Evolutionary conservation across 2,888 invertebrate species (phyloP).

Genomic region (Dynastes maya): DNA sequence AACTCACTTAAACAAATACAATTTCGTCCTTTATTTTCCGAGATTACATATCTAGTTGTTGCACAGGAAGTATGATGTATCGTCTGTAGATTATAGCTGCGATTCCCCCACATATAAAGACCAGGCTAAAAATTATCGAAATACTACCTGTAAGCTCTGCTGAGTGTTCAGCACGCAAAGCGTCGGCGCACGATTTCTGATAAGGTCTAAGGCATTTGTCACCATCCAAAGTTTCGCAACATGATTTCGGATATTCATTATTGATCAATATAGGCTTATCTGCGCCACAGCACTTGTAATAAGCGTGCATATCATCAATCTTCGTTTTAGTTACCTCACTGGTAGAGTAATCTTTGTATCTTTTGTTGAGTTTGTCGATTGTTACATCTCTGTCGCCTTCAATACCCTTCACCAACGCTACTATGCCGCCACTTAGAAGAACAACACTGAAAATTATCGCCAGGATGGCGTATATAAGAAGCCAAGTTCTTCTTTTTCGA

Average conservation of each 20-base stretch:
- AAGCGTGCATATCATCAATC: background rate
- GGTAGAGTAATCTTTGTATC: background rate
- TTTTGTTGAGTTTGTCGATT: background rate
- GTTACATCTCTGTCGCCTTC: background rate
- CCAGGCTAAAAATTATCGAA: too few species aligned
- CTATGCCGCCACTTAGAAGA: too few species aligned
- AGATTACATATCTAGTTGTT: too few species aligned
- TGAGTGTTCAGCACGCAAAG: background rate
- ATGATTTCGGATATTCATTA: background rate
- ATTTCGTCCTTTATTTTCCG: too few species aligned
- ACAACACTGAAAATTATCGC: too few species aligned
- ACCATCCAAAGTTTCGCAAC: background rate
- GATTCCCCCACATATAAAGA: too few species aligned
- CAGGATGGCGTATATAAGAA: too few species aligned
- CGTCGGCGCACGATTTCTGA: background rate
- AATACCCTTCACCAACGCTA: too few species aligned
- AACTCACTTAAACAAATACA: too few species aligned
- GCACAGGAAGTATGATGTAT: too few species aligned
- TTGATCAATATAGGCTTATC: background rate
- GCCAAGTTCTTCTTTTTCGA: too few species aligned
- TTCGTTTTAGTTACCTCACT: background rate
- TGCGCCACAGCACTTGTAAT: conserved; percentile 9
- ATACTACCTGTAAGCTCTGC: background rate
- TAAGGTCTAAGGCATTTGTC: conserved; percentile 3
- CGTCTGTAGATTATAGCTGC: too few species aligned